A percentile compares a stretch with the other conserved stretches of the same genome.
phyloP scores from a whole-genome alignment of 2,888 invertebrate species.

The Machimus atricapillus region DNA sequence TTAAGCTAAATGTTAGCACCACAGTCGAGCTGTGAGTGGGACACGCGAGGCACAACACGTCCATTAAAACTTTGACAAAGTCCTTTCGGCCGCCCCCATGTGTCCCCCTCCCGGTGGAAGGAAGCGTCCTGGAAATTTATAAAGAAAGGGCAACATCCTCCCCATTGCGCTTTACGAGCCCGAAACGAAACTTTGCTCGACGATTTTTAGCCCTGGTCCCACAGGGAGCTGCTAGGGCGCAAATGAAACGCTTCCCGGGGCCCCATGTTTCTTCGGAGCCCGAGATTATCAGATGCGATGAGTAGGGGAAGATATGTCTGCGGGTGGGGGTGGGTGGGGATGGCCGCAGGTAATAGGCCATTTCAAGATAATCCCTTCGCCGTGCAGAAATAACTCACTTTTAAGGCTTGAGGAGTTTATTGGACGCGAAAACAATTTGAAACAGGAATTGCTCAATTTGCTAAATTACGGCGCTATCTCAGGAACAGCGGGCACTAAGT shows the following conservation, averaged over 20 bases:
- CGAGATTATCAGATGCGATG: constrained; percentile 24
- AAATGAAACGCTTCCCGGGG: neutral
- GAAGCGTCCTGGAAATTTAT: neutral
- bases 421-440: constrained; percentile 3
- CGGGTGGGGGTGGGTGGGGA: neutral
- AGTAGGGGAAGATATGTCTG: neutral
- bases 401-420: neutral
- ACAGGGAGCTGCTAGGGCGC: neutral
- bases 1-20: constrained; percentile 4
- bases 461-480: neutral
- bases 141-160: neutral
- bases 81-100: neutral
- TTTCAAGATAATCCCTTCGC: neutral
- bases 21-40: constrained; percentile 23
- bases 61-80: constrained; percentile 44
- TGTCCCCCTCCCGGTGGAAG: neutral
- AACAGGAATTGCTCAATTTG: constrained; percentile 4
- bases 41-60: constrained; percentile 42
- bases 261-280: neutral
- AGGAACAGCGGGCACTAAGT: neutral
- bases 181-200: neutral
- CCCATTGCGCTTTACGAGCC: neutral
- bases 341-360: constrained; percentile 28
- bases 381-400: neutral
- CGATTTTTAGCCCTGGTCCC: constrained; percentile 1